phyloP scores from a whole-genome alignment of 2,113 vertebrate species.

The Taurulus bubalis region DNA sequence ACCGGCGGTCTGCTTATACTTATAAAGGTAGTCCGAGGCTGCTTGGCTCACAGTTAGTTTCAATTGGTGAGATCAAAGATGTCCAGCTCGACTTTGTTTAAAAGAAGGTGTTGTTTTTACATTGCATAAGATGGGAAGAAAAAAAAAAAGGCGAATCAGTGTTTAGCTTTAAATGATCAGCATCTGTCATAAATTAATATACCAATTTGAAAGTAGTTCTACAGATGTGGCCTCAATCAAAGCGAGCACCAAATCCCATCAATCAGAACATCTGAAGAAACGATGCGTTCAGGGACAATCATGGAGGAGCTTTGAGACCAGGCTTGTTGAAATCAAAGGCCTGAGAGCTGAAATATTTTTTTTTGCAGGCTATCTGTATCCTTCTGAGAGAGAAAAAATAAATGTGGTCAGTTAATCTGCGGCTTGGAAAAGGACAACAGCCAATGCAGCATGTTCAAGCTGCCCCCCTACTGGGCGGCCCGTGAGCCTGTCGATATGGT shows the following conservation, averaged over 20 bases:
- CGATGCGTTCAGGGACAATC: constrained; percentile 82
- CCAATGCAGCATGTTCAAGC: constrained; percentile 85
- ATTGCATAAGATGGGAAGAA: constrained; percentile 62
- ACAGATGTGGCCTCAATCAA: constrained; percentile 81
- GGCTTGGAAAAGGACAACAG: constrained; percentile 83
- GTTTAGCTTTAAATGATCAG: constrained; percentile 53
- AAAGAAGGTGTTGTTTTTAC: constrained; percentile 64
- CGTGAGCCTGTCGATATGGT: constrained; percentile 86
- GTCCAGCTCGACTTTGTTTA: constrained; percentile 79
- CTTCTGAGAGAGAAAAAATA: constrained; percentile 72
- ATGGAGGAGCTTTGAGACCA: constrained; percentile 86
- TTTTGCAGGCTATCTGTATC: constrained; percentile 59
- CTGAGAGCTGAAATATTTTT: constrained; percentile 76
- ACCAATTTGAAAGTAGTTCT: constrained; percentile 31
- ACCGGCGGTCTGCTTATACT: constrained; percentile 69
- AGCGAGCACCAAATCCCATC: constrained; percentile 88
- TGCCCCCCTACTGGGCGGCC: constrained; percentile 85
- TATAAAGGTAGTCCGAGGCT: constrained; percentile 77
- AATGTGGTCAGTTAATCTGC: constrained; percentile 74
- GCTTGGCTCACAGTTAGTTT: constrained; percentile 83
- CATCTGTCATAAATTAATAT: constrained; percentile 3
- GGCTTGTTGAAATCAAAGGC: constrained; percentile 90
- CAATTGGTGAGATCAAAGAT: constrained; percentile 85
- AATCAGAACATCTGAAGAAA: constrained; percentile 86
- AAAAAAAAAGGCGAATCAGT: constrained; percentile 69